Evolutionary conservation across 2,888 invertebrate species (phyloP), one percentile per base, ranked within the genome.

Genomic region (Trilocha varians): DNA sequence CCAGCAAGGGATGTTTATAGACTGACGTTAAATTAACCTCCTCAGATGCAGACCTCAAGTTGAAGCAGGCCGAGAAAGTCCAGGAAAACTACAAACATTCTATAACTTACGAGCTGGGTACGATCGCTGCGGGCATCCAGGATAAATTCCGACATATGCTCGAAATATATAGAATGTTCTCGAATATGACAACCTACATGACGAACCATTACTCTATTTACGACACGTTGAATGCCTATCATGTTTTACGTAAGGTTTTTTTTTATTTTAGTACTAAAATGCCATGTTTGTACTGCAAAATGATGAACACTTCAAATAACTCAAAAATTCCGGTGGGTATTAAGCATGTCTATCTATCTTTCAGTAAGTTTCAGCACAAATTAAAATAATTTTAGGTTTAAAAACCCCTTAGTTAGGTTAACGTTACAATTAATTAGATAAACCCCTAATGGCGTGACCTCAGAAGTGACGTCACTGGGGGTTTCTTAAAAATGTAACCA

Each of bases 41-140:
- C 16, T 2, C 37, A 43, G 43, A 43, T 34, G 40, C 32, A 4
- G 34, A 33, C 4, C 37, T 38, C 18, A 43, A 43, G 13, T 5
- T 43, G 14, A 15, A 16, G 4, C 40, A 43, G 4, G 43, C 43
- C 1, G 25, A 25, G 2, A 43, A 40, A 17, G 13, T 43, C 6
- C 43, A 43, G 16, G 13, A 18, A 3, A 35, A 43, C 11, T 56
- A 56, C 33, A 48, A 46, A 4, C 41, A 48, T 39, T 55, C 46
- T 14, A 49, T 58, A 3, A 50, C 55, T 0, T 58, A 43, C 18
- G 52, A 56, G 35, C 40, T 58, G n/a, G 57, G 57, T 0, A 44
- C 49, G 4, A 50, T 58, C 4, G 51, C 57, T 0, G 56, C 56
- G 0, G 55, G 53, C 0, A 42, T 42, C 3, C 42, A 42, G 11